phyloP scores from a whole-genome alignment of 2,888 invertebrate genomes.

The Acleris holmiana region DNA sequence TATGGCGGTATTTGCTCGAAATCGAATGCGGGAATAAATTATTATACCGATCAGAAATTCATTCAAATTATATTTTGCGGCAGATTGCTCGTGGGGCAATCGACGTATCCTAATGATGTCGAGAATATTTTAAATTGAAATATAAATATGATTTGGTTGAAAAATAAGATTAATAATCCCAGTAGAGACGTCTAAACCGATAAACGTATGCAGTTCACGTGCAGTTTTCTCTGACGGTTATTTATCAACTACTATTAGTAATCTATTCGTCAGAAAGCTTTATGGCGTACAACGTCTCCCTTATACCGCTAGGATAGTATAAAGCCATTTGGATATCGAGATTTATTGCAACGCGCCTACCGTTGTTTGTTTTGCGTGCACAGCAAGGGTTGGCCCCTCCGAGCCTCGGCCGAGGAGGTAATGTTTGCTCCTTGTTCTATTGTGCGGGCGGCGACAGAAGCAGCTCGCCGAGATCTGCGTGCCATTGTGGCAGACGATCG shows the following conservation, averaged over 20 bases:
- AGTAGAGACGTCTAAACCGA: too few relatives aligned
- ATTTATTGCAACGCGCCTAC: conserved; percentile 11
- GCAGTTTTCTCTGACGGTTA: too few relatives aligned
- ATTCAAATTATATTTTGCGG: conserved; percentile 64
- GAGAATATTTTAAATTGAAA: conserved; percentile 40
- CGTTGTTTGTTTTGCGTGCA: conserved; percentile 15
- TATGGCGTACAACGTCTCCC: too few relatives aligned
- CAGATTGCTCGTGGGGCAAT: conserved; percentile 57
- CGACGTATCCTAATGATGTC: conserved; percentile 43
- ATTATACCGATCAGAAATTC: conserved; percentile 57
- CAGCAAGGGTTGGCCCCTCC: conserved; percentile 1
- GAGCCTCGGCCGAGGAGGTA: conserved; percentile 7
- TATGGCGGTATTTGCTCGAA: conserved; percentile 45
- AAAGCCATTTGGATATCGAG: conserved; percentile 6
- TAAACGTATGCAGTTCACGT: too few relatives aligned
- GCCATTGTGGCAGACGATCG: conserved; percentile 65
- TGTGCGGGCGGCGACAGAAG: conserved; percentile 46
- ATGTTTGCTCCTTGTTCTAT: conserved; percentile 34
- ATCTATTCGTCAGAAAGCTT: too few relatives aligned
- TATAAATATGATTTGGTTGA: not conserved
- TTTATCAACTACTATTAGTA: too few relatives aligned
- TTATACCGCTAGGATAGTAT: not conserved
- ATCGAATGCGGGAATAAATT: conserved; percentile 52
- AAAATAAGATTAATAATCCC: not conserved
- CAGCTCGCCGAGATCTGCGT: conserved; percentile 45